Evolutionary conservation across 2,113 vertebrate genomes (phyloP), one percentile per base, ranked within the genome.

Genomic region (Toxotes jaculatrix): DNA sequence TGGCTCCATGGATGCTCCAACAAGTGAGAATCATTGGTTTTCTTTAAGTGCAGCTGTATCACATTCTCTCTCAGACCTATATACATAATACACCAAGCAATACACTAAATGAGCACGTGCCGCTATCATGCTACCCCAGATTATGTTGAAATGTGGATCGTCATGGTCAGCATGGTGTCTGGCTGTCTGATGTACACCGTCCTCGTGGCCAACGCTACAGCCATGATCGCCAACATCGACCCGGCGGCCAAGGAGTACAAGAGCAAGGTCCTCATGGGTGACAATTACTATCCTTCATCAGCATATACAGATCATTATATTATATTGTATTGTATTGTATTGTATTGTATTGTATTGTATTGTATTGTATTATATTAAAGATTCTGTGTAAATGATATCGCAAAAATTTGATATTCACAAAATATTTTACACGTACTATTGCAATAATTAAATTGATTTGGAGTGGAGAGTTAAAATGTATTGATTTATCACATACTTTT

Each of bases 131-230:
- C 47, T 74, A 27, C 64, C 66, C 3, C 73, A 96, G 95, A 94
- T 89, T 93, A 95, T 27, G 91, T 94, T 7, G 95, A 96, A 61
- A 74, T 94, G 89, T 95, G 95, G 95, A 89, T 94, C 27, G 94
- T 94, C 47, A 92, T 96, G 91, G 92, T 94, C 57, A 95, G 95
- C 89, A 95, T 95, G 93, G 87, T 96, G 68, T 93, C 94, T 27
- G 95, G 95, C 56, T 93, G 87, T 40, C 63, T 94, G 45, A 95
- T 95, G 92, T 95, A 95, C 80, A 94, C 93, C 0, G 91, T 95
- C 45, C 92, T 95, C 5, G 92, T 95, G 59, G 93, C 94, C 61
- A 95, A 95, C 71, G 81, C 94, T 9, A 93, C 95, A 0, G 74
- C 92, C 72, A 93, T 95, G 86, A 93, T 95, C 36, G 92, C 93